These are phyloP conservation scores for Prionailurus viverrinus DNA, from an alignment of 2,113 vertebrate genomes.

Conservation along the genomic window DNA sequence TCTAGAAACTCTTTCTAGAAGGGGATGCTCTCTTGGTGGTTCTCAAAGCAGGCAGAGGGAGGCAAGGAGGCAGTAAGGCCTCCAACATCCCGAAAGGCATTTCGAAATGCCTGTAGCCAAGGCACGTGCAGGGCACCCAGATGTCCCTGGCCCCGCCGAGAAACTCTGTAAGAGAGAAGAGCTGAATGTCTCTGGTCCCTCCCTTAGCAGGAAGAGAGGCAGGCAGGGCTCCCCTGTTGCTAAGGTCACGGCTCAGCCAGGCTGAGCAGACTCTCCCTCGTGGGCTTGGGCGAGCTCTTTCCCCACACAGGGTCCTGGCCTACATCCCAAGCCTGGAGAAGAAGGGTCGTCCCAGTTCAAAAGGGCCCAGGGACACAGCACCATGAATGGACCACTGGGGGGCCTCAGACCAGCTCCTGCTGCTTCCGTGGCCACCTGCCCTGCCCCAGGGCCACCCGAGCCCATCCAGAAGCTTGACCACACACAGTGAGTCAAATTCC, in stretches of 20 bases:
- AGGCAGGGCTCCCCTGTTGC: not conserved
- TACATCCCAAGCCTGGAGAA: not conserved
- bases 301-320: too few species aligned
- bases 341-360: not conserved
- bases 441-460: not conserved
- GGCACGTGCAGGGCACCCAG: not conserved
- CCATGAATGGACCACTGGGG: not conserved
- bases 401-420: not conserved
- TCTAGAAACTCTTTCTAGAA: not conserved
- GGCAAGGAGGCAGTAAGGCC: not conserved
- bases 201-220: not conserved
- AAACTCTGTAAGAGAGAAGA: not conserved
- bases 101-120: not conserved
- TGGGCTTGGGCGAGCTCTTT: not conserved
- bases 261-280: accelerated
- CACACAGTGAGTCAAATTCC: not conserved
- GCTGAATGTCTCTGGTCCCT: not conserved
- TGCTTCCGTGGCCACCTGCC: not conserved
- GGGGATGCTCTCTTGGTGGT: not conserved
- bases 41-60: not conserved
- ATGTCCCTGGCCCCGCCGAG: not conserved
- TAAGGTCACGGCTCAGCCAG: not conserved
- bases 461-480: not conserved
- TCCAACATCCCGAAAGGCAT: not conserved
- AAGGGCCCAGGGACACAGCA: not conserved